Evolutionary conservation across 1,140 invertebrate genomes (phyloP), one percentile per base, ranked within the genome.

Genomic region (Carcinoscorpius rotundicauda): DNA sequence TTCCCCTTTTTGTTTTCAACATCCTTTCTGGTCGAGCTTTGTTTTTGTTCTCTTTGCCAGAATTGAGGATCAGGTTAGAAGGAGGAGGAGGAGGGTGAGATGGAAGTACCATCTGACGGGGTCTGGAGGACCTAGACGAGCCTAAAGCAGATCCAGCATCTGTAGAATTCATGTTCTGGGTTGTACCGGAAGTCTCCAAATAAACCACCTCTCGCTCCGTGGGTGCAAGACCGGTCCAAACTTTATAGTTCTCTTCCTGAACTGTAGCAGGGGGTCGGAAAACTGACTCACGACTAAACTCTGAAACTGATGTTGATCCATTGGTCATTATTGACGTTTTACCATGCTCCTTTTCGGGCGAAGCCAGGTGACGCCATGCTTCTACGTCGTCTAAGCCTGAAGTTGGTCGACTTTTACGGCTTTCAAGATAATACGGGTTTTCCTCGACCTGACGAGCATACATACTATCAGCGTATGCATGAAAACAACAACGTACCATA

Each of bases 401-500:
- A 8, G 72, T 62, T 3, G 71, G 70, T 50, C 69, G 58, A 2
- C 70, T 69, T 52, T 70, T 63, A n/a, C 67, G 64, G 11, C 58
- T 67, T 51, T 69, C 69, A 57, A 72, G 60, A 49, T 69, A 69
- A 51, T 72, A 72, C 4, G 70, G 69, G 58, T 67, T 70, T 60
- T 72, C 72, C 11, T 78, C 78, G 64, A 81, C 69, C 62, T 79
- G 78, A 73, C 88, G 89, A 49, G 89, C 92, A 74, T 94, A 93
- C 64, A 89, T 91, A 68, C 89, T 92, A 77, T 95, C 92, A 0
- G 92, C 92, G 76, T 95, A 95, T 48, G 93, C 90, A 78, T 95
- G 92, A 76, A 96, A 96, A 78, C 92, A 95, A 77, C 92, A 95
- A 50, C 91, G 80, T 53, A 96, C 92, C 72, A 95, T 81, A 64